These are phyloP conservation scores for Petrocephalus schoutedeni DNA, from an alignment of 2,797 vertebrate species.

Conservation along the genomic window DNA sequence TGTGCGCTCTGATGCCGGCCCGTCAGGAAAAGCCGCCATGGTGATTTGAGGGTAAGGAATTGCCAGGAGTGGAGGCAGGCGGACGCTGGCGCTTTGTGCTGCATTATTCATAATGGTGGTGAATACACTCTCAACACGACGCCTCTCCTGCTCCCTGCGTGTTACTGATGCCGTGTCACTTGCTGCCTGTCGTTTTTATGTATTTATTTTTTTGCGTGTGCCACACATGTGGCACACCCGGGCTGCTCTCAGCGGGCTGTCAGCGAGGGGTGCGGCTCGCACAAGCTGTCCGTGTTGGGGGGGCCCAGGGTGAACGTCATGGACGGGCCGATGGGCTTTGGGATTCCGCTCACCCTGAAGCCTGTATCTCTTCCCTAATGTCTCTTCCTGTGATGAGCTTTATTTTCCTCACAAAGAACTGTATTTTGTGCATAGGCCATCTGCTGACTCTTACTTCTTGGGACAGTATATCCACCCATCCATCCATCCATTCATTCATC, in stretches of 20 bases:
- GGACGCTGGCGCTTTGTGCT: slow-evolving; percentile 57
- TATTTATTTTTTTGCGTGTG: background rate
- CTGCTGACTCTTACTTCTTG: background rate
- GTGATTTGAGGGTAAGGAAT: slow-evolving; percentile 58
- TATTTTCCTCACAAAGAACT: background rate
- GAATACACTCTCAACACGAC: slow-evolving; percentile 46
- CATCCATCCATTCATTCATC: background rate
- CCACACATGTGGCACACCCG: slow-evolving; percentile 26
- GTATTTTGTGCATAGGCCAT: background rate
- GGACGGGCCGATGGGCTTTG: background rate
- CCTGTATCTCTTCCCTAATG: background rate
- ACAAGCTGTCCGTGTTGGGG: background rate
- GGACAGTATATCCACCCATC: background rate
- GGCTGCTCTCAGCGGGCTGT: slow-evolving; percentile 42
- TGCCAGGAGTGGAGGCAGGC: slow-evolving; percentile 56
- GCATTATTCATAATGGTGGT: slow-evolving; percentile 62
- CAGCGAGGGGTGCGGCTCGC: slow-evolving; percentile 29
- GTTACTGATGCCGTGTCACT: slow-evolving; percentile 64
- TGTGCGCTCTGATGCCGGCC: slow-evolving; percentile 46
- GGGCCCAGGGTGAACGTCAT: background rate
- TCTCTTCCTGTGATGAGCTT: background rate
- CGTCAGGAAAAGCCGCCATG: slow-evolving; percentile 53
- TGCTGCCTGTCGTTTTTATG: slow-evolving; percentile 32
- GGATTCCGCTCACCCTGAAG: background rate
- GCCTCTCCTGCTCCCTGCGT: slow-evolving; percentile 62